Evolutionary conservation across 2,888 invertebrate genomes (phyloP), one percentile per base, ranked within the genome.

Genomic region (Helleia helle): DNA sequence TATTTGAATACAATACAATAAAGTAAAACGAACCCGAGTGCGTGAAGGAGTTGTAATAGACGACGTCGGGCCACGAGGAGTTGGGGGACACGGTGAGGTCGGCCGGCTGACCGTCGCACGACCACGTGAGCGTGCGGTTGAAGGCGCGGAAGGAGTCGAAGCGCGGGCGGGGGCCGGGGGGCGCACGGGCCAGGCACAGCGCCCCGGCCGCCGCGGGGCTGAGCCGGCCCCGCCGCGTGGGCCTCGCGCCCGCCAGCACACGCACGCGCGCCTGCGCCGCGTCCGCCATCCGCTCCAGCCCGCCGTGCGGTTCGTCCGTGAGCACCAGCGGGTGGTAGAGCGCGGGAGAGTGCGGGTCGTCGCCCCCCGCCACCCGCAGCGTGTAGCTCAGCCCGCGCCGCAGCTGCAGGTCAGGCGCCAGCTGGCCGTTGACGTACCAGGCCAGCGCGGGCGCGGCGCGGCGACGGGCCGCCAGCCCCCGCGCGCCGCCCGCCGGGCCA

Each of bases 11-110:
- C 12, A 15, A 15, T 7, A 12, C 5, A 13, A 25, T 1, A 5
- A 13, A n/a, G 8, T 5, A n/a, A 12, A 4, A 36, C 41, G 4
- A 17, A 75, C 96, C 95, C 15, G 93, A 89, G 59, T 95, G 95
- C 2, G 95, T 94, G 75, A 94, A 97, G 44, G 96, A 96, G 83
- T 97, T 93, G 70, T 95, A 95, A 75, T 96, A 97, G 13, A 97
- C 94, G 17, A 89, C 81, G 71, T 97, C 96, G 0, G 97, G 97
- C 93, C 96, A 96, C 1, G 94, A 89, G 31, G 92, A 88, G 71
- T 96, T 95, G 17, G 97, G 97, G 14, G 94, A 91, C 36, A 97
- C 90, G 63, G 88, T 88, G 40, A 96, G 81, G 38, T 89, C 73
- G 0, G 93, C 93, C 4, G 93, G 88, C 15, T 91, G 88, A n/a